A percentile compares a stretch with the other conserved stretches of the same genome.
phyloP scores from a whole-genome alignment of 2,888 invertebrate species.

The Stenoptilia bipunctidactyla region DNA sequence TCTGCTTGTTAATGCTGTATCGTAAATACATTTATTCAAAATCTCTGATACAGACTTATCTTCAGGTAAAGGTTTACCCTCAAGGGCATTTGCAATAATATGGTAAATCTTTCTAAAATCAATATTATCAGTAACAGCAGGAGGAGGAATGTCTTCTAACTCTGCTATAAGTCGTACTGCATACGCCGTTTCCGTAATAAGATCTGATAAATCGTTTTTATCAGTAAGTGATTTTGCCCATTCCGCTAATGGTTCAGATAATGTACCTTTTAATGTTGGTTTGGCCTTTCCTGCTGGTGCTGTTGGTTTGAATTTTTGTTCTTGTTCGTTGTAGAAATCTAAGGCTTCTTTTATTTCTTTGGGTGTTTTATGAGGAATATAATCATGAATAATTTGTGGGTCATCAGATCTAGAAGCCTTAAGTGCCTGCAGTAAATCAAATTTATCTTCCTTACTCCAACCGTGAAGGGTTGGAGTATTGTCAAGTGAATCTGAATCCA shows the following conservation, averaged over 20 bases:
- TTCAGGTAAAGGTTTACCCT: no score
- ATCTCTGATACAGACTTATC: no score
- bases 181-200: no score
- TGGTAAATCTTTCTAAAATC: no score
- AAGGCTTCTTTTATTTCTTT: constrained; percentile 31
- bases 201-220: no score
- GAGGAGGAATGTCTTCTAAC: constrained; percentile 35
- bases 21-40: no score
- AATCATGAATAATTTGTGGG: constrained; percentile 23
- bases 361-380: no score
- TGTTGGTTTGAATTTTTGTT: constrained; percentile 16
- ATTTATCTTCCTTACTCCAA: constrained; percentile 48
- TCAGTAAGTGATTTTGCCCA: no score
- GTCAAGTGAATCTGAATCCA: no score
- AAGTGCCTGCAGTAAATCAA: constrained; percentile 28
- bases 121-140: constrained; percentile 26
- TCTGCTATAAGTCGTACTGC: constrained; percentile 52
- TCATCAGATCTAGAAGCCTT: constrained; percentile 27
- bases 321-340: constrained; percentile 28
- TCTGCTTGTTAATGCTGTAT: no score
- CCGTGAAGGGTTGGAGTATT: constrained; percentile 14
- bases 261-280: constrained; percentile 23
- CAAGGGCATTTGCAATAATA: no score
- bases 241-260: no score
- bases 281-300: background rate